phyloP scores from a whole-genome alignment of 2,888 invertebrate genomes.

The Coenonympha arcania region DNA sequence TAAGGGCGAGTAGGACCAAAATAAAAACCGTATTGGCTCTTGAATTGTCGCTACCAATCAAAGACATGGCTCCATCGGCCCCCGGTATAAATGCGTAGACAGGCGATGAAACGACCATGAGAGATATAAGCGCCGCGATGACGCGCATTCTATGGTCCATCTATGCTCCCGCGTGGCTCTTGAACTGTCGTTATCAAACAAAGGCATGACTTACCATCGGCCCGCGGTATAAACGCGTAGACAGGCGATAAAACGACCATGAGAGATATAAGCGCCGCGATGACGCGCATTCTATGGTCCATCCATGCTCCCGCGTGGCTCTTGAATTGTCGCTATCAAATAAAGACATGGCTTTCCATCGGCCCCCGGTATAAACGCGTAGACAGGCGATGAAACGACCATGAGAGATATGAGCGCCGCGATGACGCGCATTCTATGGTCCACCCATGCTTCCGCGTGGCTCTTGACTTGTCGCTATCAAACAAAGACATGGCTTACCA shows the following conservation, averaged over 20 bases:
- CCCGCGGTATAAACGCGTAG: constrained; percentile 58
- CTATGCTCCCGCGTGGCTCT: constrained; percentile 58
- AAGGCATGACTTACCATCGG: too few species aligned
- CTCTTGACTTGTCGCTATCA: too few species aligned
- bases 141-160: constrained; percentile 71
- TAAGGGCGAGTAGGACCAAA: too few species aligned
- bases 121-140: constrained; percentile 55
- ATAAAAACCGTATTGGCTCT: too few species aligned
- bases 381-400: constrained; percentile 49
- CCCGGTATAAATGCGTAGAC: constrained; percentile 59
- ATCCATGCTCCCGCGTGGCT: constrained; percentile 61
- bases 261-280: constrained; percentile 55
- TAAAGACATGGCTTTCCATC: too few species aligned
- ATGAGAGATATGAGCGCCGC: constrained; percentile 57
- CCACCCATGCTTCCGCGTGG: constrained; percentile 65
- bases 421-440: constrained; percentile 68
- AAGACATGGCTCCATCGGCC: constrained; percentile 63
- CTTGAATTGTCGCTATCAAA: too few species aligned
- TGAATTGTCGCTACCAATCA: too few species aligned
- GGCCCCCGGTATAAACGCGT: constrained; percentile 59
- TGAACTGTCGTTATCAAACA: too few species aligned
- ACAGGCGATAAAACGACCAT: constrained; percentile 51
- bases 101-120: constrained; percentile 52
- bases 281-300: constrained; percentile 70
- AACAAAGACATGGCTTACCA: too few species aligned